Base-by-base conservation (phyloP, 2,797 vertebrate genomes). In the Betta splendens region DNA sequence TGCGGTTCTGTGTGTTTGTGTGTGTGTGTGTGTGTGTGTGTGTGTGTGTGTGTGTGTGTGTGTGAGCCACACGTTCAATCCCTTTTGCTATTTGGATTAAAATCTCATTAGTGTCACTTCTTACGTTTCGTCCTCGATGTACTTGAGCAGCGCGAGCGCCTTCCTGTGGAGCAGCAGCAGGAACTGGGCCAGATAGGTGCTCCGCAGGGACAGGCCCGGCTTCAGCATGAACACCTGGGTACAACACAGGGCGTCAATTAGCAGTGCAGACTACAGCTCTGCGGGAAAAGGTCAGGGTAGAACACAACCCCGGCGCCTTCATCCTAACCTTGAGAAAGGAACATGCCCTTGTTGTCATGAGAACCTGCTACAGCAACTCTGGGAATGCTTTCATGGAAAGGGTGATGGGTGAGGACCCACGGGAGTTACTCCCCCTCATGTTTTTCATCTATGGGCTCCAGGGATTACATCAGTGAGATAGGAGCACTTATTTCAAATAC, bases 101-200 rank as follows among this genome's bases (percentile, higher is more conserved):
- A 69, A 52, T 35, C 21, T 18, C 31, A 43, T 37, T 51, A 53
- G 59, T 28, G 39, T 23, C 11, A 21, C 35, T 63, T 92, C 96
- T 94, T 92, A 98, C 97, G 96, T 99, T 70, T 98, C 95, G 82
- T 99, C 96, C 78, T 98, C 96, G 77, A 99, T 98, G 84, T 99
- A 98, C 85, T 98, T 96, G 82, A 99, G 95, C 77, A 98, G 89
- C 0, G 95, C 95, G 88, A 98, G 93, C 54, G 96, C 95, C 91
- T 98, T 99, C 83, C 96, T 94, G 87, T 99, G 96, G 86, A 98
- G 94, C 62, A 98, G 80, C 22, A 99, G 91, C 43, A 98, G 91
- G 84, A 99, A 99, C 48, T 98, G 96, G 33, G 96, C 93, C 82
- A 99, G 92, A 71, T 96, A 98, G 52, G 94, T 93, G 80, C 91